Evolutionary conservation across 2,888 invertebrate genomes (phyloP).

Genomic region (Formica aserva): DNA sequence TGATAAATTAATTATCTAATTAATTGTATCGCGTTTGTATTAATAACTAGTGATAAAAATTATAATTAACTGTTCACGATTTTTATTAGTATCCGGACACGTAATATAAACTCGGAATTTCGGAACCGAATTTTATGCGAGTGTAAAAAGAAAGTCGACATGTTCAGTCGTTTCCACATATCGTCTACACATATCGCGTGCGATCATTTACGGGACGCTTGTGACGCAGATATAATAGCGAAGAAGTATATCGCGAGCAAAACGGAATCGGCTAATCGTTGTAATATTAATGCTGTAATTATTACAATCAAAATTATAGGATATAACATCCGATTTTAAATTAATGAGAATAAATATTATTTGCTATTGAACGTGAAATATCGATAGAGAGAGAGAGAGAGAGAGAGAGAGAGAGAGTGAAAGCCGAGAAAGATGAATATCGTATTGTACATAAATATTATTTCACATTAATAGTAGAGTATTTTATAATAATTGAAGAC

Average conservation of each 20-base stretch:
- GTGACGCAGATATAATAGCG: background rate
- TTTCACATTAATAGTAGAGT: background rate
- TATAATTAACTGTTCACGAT: too few relatives aligned
- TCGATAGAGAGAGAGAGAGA: too few relatives aligned
- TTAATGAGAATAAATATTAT: background rate
- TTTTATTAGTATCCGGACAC: too few relatives aligned
- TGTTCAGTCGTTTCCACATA: too few relatives aligned
- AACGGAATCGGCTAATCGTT: background rate
- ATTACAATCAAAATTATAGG: background rate
- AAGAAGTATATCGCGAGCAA: background rate
- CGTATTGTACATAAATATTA: background rate
- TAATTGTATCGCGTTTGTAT: too few relatives aligned
- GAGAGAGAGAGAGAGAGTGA: too few relatives aligned
- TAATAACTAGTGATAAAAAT: too few relatives aligned
- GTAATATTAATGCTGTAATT: background rate
- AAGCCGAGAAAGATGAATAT: background rate
- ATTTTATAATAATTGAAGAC: background rate
- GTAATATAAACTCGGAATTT: too few relatives aligned
- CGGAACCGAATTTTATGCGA: too few relatives aligned
- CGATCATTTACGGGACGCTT: background rate
- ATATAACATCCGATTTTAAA: background rate
- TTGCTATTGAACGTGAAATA: background rate
- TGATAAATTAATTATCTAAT: too few relatives aligned
- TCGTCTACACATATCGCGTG: background rate
- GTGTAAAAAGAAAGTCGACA: too few relatives aligned